Evolutionary conservation across 2,888 invertebrate genomes (phyloP).

Genomic region (Brachyopa scutellaris): DNA sequence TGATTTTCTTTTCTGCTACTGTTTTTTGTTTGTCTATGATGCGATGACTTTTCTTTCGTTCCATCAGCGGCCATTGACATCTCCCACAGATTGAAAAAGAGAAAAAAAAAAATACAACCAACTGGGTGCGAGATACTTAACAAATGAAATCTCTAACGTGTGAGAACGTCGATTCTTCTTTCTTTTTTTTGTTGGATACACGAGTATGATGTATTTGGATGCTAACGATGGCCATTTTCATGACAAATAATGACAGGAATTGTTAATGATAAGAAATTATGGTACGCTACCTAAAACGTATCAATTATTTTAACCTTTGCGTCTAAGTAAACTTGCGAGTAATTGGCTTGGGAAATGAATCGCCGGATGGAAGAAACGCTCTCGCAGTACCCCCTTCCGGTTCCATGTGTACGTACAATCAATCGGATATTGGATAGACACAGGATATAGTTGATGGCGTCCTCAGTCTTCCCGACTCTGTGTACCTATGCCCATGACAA

Average conservation of each 20-base stretch:
- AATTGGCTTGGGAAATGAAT: slow-evolving; percentile 62
- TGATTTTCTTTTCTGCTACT: background rate
- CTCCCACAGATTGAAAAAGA: slow-evolving; percentile 35
- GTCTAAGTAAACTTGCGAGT: background rate
- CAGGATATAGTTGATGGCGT: slow-evolving; percentile 62
- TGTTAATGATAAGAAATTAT: slow-evolving; percentile 16
- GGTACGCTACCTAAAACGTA: slow-evolving; percentile 24
- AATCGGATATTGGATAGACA: slow-evolving; percentile 62
- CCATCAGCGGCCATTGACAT: slow-evolving; percentile 44
- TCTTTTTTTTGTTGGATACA: background rate
- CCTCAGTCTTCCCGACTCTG: slow-evolving; percentile 22
- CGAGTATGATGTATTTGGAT: too few relatives aligned
- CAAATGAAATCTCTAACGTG: slow-evolving; percentile 2
- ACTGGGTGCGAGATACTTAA: background rate
- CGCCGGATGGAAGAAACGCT: slow-evolving; percentile 59
- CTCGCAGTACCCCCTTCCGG: slow-evolving; percentile 59
- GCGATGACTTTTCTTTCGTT: slow-evolving; percentile 10
- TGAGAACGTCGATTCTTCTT: background rate
- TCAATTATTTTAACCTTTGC: slow-evolving; percentile 53
- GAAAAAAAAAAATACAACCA: too few relatives aligned
- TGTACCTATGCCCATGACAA: slow-evolving; percentile 26
- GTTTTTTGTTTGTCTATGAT: background rate
- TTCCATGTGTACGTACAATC: slow-evolving; percentile 31
- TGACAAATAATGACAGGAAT: slow-evolving; percentile 48
- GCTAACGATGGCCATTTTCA: slow-evolving; percentile 22